These are phyloP conservation scores for Dione juno DNA, from an alignment of 2,888 invertebrate genomes.

Conservation along the genomic window DNA sequence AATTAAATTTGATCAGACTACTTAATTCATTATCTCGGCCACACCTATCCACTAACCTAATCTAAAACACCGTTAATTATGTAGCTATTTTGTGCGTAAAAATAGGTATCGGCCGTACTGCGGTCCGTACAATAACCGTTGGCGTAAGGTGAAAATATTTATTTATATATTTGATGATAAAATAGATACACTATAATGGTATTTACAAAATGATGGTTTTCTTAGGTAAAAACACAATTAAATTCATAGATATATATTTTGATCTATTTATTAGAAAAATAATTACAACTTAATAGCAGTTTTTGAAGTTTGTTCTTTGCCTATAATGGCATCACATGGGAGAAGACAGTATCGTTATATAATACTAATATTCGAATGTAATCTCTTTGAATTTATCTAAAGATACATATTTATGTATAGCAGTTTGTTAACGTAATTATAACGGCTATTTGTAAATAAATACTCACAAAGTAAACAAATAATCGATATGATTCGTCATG, in stretches of 20 bases:
- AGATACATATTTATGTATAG: not conserved
- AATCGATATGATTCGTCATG: not conserved
- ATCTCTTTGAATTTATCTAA: not conserved
- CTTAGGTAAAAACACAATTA: no score
- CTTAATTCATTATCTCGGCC: constrained; percentile 38
- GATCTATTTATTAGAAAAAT: no score
- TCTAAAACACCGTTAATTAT: constrained; percentile 28
- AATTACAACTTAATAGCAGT: no score
- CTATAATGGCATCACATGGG: no score
- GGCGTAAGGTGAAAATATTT: not conserved
- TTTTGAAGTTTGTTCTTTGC: no score
- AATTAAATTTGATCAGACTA: constrained; percentile 36
- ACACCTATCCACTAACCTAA: constrained; percentile 35
- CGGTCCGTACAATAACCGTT: not conserved
- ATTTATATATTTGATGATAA: not conserved
- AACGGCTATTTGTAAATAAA: not conserved
- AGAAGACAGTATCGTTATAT: no score
- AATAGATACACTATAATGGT: not conserved
- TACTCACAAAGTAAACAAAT: constrained; percentile 5
- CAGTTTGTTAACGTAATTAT: not conserved
- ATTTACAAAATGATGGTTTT: not conserved
- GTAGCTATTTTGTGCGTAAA: constrained; percentile 9
- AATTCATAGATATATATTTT: no score
- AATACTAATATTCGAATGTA: no score
- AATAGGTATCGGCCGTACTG: not conserved